Base-by-base conservation (phyloP, 2,888 invertebrate genomes). In the Hermodice carunculata region DNA sequence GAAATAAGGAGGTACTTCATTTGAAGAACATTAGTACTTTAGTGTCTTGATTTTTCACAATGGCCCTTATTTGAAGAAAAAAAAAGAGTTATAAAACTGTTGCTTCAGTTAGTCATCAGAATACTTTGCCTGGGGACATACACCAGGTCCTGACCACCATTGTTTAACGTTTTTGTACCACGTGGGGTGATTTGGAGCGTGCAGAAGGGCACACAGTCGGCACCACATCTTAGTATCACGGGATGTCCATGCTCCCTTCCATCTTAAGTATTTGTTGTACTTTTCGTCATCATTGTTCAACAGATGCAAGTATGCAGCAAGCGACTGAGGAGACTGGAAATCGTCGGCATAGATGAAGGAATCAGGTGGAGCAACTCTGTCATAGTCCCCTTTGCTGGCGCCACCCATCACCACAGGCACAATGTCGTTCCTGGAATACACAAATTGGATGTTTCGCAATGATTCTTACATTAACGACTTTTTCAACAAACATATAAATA, bases 291-390 rank as follows among this genome's bases (percentile, higher is more conserved):
- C 93, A 72, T 91, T 89, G 85, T 96, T 96, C 63, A 98, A 89
- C 54, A 92, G 90, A 70, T 91, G 91, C 61, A 98, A 89, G 86
- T 96, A 97, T 31, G 91, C 91, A 29, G 97, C 97, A 70, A 98
- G 88, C 76, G 94, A 93, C 78, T 92, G 91, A 0, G 97, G 93
- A 26, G 93, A 92, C 32, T 91, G 91, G 85, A 97, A 98, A 85
- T 98, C 96, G 83, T 98, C 97, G 24, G 98, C 95, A 87, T 98
- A 97, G 66, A 98, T 93, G 87, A 93, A 98, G 4, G 96, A 96
- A 76, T 93, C 91, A 82, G 93, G 91, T 0, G 97, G 97, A 3
- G 96, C 94, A 73, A 91, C 91, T 43, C 92, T 90, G 66, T 40
- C 48, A 61, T 73, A 73, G 64, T 73, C 71, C 46, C 61, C 53